Evolutionary conservation across 2,888 invertebrate genomes (phyloP).

Genomic region (Biston stratarius): DNA sequence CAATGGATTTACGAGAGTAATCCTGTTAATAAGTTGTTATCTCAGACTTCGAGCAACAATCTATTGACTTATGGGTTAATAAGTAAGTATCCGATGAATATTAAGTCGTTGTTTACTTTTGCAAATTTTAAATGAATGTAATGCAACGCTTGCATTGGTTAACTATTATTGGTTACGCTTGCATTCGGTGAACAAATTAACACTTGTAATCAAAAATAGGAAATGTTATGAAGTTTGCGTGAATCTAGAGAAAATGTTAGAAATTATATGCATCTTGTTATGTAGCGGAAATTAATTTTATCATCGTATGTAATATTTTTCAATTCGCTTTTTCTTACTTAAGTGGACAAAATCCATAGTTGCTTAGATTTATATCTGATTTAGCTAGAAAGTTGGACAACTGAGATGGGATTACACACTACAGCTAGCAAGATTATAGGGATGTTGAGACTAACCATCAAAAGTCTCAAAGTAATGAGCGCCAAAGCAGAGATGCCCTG

Average conservation of each 20-base stretch:
- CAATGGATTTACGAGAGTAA: slow-evolving; percentile 49
- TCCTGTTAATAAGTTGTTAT: neutral
- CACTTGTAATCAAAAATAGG: slow-evolving; percentile 32
- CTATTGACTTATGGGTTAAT: neutral
- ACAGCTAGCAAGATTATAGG: too few species aligned
- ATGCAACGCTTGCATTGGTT: slow-evolving; percentile 26
- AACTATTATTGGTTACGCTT: slow-evolving; percentile 39
- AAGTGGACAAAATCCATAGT: too few species aligned
- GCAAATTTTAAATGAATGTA: neutral
- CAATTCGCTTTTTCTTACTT: too few species aligned
- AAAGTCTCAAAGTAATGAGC: too few species aligned
- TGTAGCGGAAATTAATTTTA: slow-evolving; percentile 1
- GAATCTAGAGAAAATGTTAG: slow-evolving; percentile 18
- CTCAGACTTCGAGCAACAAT: neutral
- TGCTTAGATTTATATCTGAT: too few species aligned
- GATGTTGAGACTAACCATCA: too few species aligned
- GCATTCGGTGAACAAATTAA: slow-evolving; percentile 42
- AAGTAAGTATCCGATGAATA: neutral
- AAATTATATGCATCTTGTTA: slow-evolving; percentile 16
- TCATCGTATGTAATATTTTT: neutral
- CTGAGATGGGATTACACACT: too few species aligned
- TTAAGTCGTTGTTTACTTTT: neutral
- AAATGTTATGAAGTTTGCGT: slow-evolving; percentile 48
- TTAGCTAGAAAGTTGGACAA: too few species aligned
- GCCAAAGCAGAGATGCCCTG: too few species aligned